A percentile compares a stretch with the other conserved stretches of the same genome.
These are phyloP conservation scores for Mustela lutreola DNA, from an alignment of 2,113 vertebrate species.

Conservation along the genomic window DNA sequence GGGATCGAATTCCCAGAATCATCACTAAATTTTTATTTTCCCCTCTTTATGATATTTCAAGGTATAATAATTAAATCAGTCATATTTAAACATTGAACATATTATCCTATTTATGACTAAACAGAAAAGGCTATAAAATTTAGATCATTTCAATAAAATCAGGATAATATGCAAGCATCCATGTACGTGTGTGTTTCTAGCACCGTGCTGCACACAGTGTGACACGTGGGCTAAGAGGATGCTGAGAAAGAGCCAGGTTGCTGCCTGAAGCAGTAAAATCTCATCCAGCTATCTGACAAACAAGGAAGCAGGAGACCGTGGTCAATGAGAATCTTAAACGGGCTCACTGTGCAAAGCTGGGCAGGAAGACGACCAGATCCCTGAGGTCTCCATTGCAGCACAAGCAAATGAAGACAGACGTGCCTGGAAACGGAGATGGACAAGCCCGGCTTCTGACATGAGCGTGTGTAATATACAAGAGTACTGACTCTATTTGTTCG, in stretches of 20 bases:
- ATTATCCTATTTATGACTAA: not conserved
- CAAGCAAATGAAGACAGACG: not conserved
- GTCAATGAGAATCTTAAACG: not conserved
- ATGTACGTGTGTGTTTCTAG: rapidly evolving
- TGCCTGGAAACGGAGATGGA: not conserved
- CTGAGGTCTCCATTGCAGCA: not conserved
- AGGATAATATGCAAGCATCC: too few relatives aligned
- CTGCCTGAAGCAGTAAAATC: not conserved
- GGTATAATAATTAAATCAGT: not conserved
- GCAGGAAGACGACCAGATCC: not conserved
- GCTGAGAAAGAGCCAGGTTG: not conserved
- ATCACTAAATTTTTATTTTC: slow-evolving; percentile 40
- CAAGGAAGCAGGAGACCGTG: not conserved
- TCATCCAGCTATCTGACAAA: not conserved
- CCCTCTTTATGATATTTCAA: not conserved
- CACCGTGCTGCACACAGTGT: rapidly evolving
- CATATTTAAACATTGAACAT: not conserved
- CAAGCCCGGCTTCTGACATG: not conserved
- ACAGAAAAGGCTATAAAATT: not conserved
- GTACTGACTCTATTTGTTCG: not conserved
- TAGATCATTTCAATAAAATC: not conserved
- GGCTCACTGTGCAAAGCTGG: not conserved
- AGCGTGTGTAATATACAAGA: not conserved
- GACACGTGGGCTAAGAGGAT: not conserved
- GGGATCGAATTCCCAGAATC: slow-evolving; percentile 5